These are phyloP conservation scores for Cherax destructor DNA, from an alignment of 1,140 invertebrate species.

Conservation along the genomic window DNA sequence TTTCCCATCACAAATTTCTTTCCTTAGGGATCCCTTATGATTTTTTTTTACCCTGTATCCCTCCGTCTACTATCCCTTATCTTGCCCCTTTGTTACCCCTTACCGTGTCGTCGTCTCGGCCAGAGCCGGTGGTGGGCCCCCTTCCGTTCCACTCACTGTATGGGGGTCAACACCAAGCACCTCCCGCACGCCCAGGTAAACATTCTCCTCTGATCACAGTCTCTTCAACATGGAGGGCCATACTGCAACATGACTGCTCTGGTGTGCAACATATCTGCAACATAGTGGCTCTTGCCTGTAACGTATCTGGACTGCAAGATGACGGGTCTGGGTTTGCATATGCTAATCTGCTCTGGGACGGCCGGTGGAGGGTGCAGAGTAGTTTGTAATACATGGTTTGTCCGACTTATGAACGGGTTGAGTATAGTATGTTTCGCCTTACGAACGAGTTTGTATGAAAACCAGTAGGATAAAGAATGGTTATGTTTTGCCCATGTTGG, in stretches of 20 bases:
- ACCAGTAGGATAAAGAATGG: too few relatives aligned
- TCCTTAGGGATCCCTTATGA: neutral
- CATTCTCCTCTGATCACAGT: neutral
- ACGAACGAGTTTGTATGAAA: too few relatives aligned
- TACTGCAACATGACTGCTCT: neutral
- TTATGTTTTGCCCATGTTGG: too few relatives aligned
- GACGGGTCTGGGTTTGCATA: too few relatives aligned
- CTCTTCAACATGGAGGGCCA: neutral
- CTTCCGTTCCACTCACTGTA: slow-evolving; percentile 68
- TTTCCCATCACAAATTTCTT: neutral
- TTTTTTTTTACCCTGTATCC: neutral
- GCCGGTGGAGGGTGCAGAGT: too few relatives aligned
- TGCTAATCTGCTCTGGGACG: too few relatives aligned
- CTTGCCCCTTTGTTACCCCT: slow-evolving; percentile 31
- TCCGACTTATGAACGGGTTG: too few relatives aligned
- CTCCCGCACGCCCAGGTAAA: slow-evolving; percentile 59
- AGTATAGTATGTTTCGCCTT: too few relatives aligned
- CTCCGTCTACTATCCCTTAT: slow-evolving; percentile 40
- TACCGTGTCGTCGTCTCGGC: slow-evolving; percentile 37
- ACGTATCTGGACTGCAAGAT: neutral
- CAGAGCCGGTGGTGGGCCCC: slow-evolving; percentile 72
- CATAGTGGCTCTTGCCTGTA: neutral
- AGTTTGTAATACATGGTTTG: too few relatives aligned
- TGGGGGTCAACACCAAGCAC: slow-evolving; percentile 24
- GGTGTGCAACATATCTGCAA: neutral